Percentiles rank a stretch among this genome's conserved stretches.
Conservation (phyloP, 2,113 vertebrate genomes). For the Regulus satrapa region DNA sequence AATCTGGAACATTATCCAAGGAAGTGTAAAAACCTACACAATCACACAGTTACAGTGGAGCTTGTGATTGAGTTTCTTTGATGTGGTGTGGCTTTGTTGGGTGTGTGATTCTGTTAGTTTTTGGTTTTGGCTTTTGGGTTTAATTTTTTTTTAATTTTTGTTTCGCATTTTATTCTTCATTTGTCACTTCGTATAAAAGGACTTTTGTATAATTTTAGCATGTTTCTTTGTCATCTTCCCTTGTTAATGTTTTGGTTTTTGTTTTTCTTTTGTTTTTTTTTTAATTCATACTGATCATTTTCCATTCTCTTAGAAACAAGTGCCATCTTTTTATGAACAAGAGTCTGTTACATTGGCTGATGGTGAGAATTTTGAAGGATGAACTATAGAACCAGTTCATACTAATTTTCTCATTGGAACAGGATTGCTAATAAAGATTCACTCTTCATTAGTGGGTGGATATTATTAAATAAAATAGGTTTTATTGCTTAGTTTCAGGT, state of each 20-base stretch:
- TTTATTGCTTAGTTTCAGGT: neutral
- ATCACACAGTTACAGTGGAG: neutral
- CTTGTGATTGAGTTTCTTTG: neutral
- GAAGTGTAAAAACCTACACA: neutral
- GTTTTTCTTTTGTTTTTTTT: neutral
- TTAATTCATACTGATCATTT: neutral
- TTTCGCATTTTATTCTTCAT: neutral
- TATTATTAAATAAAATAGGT: neutral
- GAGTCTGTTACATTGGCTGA: neutral
- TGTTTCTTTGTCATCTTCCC: neutral
- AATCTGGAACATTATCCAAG: neutral
- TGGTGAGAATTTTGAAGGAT: neutral
- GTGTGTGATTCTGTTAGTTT: neutral
- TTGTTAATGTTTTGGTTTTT: neutral
- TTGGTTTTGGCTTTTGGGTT: neutral
- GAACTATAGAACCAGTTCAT: neutral
- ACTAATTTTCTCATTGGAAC: neutral
- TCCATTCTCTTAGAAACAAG: neutral
- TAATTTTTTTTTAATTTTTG: neutral
- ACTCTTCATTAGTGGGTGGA: neutral
- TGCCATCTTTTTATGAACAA: neutral
- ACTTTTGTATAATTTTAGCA: neutral
- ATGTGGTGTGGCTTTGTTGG: neutral
- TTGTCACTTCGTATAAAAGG: neutral
- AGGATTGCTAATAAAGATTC: neutral